These are phyloP conservation scores for Arvicanthis niloticus DNA, from an alignment of 2,113 vertebrate genomes.

Conservation along the genomic window DNA sequence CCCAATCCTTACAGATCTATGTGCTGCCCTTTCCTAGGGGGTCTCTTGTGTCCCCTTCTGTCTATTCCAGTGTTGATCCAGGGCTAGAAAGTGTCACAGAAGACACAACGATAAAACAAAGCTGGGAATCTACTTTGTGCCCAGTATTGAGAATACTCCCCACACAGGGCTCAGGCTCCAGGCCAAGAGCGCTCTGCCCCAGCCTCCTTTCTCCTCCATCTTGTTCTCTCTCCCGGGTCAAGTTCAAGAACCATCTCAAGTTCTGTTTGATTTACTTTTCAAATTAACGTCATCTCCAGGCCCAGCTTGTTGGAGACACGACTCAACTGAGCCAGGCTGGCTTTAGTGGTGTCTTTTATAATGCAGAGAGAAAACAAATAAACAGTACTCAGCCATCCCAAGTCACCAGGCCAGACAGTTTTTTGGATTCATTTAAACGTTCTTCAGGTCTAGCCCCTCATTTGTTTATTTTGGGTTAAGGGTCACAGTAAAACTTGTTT, in stretches of 20 bases:
- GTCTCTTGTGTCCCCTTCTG: background rate
- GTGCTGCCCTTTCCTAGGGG: background rate
- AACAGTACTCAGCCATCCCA: background rate
- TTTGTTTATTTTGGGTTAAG: background rate
- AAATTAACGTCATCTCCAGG: constrained; percentile 10
- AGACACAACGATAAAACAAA: background rate
- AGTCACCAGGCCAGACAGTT: background rate
- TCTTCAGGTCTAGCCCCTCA: constrained; percentile 34
- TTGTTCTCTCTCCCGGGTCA: background rate
- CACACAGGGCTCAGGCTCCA: background rate
- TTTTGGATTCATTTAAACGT: constrained; percentile 32
- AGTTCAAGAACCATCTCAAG: background rate
- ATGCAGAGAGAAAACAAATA: background rate
- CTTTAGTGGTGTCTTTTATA: background rate
- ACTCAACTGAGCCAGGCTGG: background rate
- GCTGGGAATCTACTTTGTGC: accelerated
- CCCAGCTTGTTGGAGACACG: background rate
- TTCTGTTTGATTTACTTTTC: constrained; percentile 52
- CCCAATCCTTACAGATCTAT: background rate
- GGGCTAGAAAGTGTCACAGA: background rate
- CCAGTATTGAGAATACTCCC: background rate
- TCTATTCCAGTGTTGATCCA: background rate
- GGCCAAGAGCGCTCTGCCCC: background rate
- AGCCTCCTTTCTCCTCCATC: background rate
- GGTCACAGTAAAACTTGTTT: constrained; percentile 18